These are phyloP conservation scores for Apamea epomidion DNA, from an alignment of 2,888 invertebrate genomes.

Conservation along the genomic window DNA sequence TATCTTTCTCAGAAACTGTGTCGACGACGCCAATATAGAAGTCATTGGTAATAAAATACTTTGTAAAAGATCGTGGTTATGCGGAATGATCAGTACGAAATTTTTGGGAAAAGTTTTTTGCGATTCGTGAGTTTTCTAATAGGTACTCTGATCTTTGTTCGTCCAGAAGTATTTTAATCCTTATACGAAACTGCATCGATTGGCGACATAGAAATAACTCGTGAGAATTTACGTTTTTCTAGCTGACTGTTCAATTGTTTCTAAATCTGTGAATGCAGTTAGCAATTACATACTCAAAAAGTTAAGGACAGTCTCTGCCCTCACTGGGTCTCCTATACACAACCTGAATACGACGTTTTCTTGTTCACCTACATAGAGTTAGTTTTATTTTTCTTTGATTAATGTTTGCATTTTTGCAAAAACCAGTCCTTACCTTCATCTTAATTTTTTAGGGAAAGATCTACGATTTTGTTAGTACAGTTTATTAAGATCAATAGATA, in stretches of 20 bases:
- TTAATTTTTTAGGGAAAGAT: neutral
- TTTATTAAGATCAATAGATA: constrained; percentile 62
- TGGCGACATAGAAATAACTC: neutral
- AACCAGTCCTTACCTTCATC: constrained; percentile 8
- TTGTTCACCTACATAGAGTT: neutral
- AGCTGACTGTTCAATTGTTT: neutral
- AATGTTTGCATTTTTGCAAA: neutral
- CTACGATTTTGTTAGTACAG: constrained; percentile 32
- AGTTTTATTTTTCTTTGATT: neutral
- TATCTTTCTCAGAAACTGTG: neutral
- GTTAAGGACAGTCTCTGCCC: neutral
- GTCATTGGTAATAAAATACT: neutral
- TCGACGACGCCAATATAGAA: neutral
- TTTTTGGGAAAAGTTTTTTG: too few relatives aligned
- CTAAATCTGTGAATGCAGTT: neutral
- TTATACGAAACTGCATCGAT: neutral
- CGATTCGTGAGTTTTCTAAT: too few relatives aligned
- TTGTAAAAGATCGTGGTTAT: neutral
- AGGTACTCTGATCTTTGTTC: neutral
- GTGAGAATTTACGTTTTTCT: neutral
- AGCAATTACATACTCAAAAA: neutral
- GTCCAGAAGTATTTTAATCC: neutral
- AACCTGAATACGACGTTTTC: neutral
- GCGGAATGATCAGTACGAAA: neutral
- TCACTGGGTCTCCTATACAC: neutral